Conservation (phyloP, 2,113 vertebrate genomes). For the Lycaon pictus region DNA sequence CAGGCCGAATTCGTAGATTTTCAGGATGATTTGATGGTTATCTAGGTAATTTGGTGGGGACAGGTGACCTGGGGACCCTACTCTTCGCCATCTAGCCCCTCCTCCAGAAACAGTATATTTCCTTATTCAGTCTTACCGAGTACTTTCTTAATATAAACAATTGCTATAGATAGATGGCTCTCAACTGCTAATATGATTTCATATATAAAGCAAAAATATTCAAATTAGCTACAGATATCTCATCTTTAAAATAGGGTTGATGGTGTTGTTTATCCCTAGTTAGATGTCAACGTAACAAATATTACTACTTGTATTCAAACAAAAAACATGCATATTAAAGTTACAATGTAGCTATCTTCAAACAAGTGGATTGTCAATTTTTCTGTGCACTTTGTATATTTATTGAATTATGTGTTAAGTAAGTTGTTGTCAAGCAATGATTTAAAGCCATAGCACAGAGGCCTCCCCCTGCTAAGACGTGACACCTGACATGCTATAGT, state of each 20-base stretch:
- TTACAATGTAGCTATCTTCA: not conserved
- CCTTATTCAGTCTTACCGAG: not conserved
- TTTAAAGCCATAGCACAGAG: conserved; percentile 27
- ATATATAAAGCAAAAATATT: not conserved
- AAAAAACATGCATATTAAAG: not conserved
- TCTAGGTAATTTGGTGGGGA: no score
- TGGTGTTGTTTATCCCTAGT: not conserved
- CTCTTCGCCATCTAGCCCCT: not conserved
- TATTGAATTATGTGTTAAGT: conserved; percentile 70
- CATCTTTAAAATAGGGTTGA: not conserved
- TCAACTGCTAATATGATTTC: not conserved
- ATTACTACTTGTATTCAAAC: not conserved
- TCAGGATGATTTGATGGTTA: no score
- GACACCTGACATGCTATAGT: conserved; percentile 25
- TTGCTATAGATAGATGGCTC: not conserved
- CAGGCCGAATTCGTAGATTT: no score
- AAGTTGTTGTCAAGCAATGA: conserved; percentile 69
- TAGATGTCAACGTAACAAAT: not conserved
- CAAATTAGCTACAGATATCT: not conserved
- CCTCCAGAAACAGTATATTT: not conserved
- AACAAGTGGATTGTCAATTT: conserved; percentile 43
- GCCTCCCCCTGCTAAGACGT: conserved; percentile 39
- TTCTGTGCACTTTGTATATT: conserved; percentile 46
- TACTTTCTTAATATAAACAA: conserved; percentile 8
- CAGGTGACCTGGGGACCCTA: no score